Conservation (phyloP, 2,888 invertebrate species). For the Calameuta pallipes region DNA sequence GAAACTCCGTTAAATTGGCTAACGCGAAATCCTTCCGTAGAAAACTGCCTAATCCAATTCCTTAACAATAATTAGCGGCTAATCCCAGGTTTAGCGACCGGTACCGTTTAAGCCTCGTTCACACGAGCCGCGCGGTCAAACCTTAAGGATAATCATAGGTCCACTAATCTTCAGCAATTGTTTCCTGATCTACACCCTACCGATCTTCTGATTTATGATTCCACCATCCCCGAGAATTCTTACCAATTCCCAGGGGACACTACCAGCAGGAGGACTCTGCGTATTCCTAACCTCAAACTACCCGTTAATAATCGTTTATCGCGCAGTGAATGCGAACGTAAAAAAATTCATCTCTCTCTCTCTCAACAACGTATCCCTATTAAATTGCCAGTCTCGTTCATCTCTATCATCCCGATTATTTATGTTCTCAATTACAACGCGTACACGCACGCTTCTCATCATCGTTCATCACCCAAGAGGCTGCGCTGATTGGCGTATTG, state of each 20-base stretch:
- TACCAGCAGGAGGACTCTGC: background rate
- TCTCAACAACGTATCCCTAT: background rate
- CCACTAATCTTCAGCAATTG: constrained; percentile 43
- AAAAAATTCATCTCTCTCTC: background rate
- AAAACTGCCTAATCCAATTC: constrained; percentile 45
- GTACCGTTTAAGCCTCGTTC: constrained; percentile 27
- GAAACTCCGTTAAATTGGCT: constrained; percentile 39
- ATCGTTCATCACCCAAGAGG: constrained; percentile 1
- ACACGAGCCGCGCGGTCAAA: constrained; percentile 11
- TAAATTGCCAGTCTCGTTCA: background rate
- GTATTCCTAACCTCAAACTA: background rate
- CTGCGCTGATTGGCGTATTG: background rate
- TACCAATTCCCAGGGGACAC: background rate
- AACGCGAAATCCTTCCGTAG: constrained; percentile 31
- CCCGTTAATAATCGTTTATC: background rate
- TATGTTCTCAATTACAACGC: constrained; percentile 10
- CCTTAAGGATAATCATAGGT: constrained; percentile 29
- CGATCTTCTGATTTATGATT: constrained; percentile 46
- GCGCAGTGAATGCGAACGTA: background rate
- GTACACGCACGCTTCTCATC: background rate
- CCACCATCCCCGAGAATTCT: background rate
- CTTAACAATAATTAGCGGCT: constrained; percentile 49
- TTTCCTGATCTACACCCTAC: constrained; percentile 30
- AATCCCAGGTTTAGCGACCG: constrained; percentile 29
- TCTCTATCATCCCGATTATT: constrained; percentile 6